Percentiles rank a stretch among this genome's conserved stretches.
These are phyloP conservation scores for Euzetes globulus DNA, from an alignment of 2,888 invertebrate genomes.

Conservation along the genomic window DNA sequence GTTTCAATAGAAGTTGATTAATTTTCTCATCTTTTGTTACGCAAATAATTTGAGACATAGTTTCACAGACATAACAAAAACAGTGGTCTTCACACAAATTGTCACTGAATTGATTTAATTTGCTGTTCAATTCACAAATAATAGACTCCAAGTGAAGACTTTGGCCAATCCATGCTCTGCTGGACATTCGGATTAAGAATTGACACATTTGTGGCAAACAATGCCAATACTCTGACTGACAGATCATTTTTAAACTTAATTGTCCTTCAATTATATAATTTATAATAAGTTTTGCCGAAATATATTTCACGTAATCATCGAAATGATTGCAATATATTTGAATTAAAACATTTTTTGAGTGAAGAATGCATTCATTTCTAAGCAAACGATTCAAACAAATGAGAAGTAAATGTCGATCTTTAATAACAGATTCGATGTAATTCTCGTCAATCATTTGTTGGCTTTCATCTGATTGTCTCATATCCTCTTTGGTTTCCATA, in stretches of 20 bases:
- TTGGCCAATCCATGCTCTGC: background rate
- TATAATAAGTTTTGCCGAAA: background rate
- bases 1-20: background rate
- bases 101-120: background rate
- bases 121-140: background rate
- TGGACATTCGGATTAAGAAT: background rate
- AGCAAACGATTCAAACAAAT: background rate
- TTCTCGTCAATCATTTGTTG: background rate
- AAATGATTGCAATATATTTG: slow-evolving; percentile 8
- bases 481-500: background rate
- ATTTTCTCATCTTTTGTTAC: background rate
- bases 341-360: background rate
- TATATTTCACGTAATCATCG: background rate
- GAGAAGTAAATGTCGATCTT: background rate
- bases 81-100: slow-evolving; percentile 11
- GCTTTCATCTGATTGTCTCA: background rate
- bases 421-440: background rate
- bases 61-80: background rate
- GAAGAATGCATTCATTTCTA: background rate
- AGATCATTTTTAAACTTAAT: background rate
- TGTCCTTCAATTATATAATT: background rate
- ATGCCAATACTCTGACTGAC: background rate
- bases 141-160: background rate
- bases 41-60: background rate
- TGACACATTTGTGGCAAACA: slow-evolving; percentile 17